Evolutionary conservation across 2,113 vertebrate species (phyloP), one percentile per base, ranked within the genome.

Genomic region (Pterophyllum scalare): DNA sequence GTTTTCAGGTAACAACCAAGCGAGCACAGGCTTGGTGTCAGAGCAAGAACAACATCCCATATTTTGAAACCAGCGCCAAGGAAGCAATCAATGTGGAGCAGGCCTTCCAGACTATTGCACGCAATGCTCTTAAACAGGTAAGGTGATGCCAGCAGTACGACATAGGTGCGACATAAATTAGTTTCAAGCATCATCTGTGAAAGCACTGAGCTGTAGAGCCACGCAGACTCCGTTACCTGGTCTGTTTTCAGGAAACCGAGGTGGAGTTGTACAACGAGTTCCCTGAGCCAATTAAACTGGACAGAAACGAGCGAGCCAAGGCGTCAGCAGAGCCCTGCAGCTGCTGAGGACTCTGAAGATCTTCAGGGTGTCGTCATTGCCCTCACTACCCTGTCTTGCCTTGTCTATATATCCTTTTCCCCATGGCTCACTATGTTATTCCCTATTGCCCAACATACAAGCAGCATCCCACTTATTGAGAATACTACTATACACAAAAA

Each of bases 31-130:
- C 97, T 85, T 99, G 98, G 98, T 99, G 98, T 95, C 98, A 99
- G 95, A 99, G 97, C 95, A 99, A 99, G 96, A 99, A 99, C 95
- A 98, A 98, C 95, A 98, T 99, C 95, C 98, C 98, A 4, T 99
- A 99, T 93, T 98, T 98, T 14, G 97, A 99, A 95, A 99, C 97
- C 94, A 99, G 98, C 88, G 97, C 98, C 93, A 99, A 99, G 96
- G 98, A 99, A 93, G 98, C 98, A 52, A 98, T 99, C 92, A 99
- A 99, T 0, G 97, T 99, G 94, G 98, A 99, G 94, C 97, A 99
- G 91, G 98, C 98, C 83, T 99, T 99, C 93, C 98, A 99, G 95
- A 99, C 98, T 11, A 99, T 99, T 84, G 98, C 98, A 91, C 96
- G 97, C 93, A 99, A 99, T 22, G 98, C 98, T 90, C 98, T 99